Conservation (phyloP, 2,888 invertebrate species). For the Tetragnatha montana region DNA sequence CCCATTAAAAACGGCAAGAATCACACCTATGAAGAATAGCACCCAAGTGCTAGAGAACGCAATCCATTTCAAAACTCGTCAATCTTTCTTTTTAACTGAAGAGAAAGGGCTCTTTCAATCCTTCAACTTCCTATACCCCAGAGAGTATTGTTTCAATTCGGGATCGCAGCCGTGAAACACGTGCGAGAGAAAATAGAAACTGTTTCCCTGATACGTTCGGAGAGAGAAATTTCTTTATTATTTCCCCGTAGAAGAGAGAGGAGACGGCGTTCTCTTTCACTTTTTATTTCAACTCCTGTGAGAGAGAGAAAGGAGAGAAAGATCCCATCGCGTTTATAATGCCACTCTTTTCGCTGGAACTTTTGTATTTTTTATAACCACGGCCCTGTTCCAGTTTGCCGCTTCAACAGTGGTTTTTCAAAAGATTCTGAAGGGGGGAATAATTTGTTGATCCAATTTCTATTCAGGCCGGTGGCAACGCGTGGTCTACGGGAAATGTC, state of each 20-base stretch:
- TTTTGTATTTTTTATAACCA: background rate
- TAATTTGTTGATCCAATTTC: slow-evolving; percentile 31
- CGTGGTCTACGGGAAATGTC: background rate
- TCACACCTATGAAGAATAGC: background rate
- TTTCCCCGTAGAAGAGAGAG: background rate
- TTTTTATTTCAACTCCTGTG: background rate
- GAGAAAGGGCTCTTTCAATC: slow-evolving; percentile 1
- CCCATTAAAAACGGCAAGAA: background rate
- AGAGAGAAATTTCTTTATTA: background rate
- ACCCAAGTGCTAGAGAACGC: background rate
- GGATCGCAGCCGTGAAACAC: slow-evolving; percentile 1
- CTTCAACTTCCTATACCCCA: slow-evolving; percentile 6
- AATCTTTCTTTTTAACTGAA: slow-evolving; percentile 8
- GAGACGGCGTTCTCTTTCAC: background rate
- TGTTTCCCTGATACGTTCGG: background rate
- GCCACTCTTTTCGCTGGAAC: background rate
- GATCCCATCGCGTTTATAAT: background rate
- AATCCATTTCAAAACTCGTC: slow-evolving; percentile 31
- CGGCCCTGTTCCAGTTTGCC: background rate
- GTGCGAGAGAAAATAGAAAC: background rate
- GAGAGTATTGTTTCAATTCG: slow-evolving; percentile 49
- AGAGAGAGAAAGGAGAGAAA: background rate
- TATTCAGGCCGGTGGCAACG: slow-evolving; percentile 15
- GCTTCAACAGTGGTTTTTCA: slow-evolving; percentile 1
- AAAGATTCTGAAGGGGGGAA: slow-evolving; percentile 18